phyloP scores from a whole-genome alignment of 2,888 invertebrate genomes.

The Paralinhomoeus sp. region DNA sequence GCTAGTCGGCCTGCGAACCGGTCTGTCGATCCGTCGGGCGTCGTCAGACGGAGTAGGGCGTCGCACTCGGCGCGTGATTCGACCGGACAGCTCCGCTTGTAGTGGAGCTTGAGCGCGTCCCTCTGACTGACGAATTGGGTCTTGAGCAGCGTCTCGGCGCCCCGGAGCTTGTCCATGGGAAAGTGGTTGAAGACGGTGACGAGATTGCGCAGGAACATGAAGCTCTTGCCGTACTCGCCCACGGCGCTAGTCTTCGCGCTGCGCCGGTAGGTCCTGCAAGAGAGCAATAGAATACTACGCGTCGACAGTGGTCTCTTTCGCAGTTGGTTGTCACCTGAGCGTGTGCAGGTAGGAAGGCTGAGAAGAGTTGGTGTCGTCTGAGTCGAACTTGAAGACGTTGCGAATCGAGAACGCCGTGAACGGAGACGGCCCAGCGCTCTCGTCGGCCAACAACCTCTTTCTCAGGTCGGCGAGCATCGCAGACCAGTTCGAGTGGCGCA shows the following conservation, averaged over 20 bases:
- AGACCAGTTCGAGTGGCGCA: conserved; percentile 45
- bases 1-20: neutral
- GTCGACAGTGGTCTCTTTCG: too few species aligned
- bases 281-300: too few species aligned
- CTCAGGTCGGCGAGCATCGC: conserved; percentile 51
- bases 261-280: conserved; percentile 26
- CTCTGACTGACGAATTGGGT: conserved; percentile 41
- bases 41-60: neutral
- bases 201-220: conserved; percentile 41
- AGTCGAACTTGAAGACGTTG: conserved; percentile 62
- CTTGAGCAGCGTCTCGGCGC: conserved; percentile 7
- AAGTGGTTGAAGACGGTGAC: conserved; percentile 53
- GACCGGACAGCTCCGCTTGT: conserved; percentile 54
- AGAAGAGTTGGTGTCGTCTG: conserved; percentile 30
- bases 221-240: conserved; percentile 42
- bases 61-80: conserved; percentile 16
- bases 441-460: conserved; percentile 40
- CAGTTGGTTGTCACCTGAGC: conserved; percentile 10
- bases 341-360: conserved; percentile 39
- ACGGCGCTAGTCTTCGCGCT: conserved; percentile 39
- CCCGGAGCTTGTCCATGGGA: conserved; percentile 38
- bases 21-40: conserved; percentile 1
- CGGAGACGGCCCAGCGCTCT: neutral
- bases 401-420: conserved; percentile 35
- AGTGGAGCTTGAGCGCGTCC: conserved; percentile 72